Conservation (phyloP, 2,113 vertebrate genomes). For the Eidolon helvum region DNA sequence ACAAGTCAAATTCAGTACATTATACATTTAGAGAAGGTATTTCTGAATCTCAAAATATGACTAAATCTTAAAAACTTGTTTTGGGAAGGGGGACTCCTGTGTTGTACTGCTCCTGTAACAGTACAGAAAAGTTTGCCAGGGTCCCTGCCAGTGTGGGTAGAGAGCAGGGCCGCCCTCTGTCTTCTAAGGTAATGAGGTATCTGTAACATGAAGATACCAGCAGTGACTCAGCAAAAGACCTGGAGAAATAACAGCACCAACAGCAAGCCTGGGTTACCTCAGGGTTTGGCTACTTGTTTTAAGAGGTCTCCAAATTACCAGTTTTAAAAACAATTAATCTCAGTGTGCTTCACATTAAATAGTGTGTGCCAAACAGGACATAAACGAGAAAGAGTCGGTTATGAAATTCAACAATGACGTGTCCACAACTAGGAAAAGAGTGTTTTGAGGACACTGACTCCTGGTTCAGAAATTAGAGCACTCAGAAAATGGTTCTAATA, state of each 20-base stretch:
- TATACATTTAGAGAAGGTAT: background rate
- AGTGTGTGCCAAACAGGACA: background rate
- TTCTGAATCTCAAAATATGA: background rate
- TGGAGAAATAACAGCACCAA: background rate
- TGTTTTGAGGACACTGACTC: too few species aligned
- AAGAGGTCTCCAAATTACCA: background rate
- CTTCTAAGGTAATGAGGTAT: background rate
- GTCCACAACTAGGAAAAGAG: background rate
- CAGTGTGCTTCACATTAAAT: background rate
- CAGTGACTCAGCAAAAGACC: background rate
- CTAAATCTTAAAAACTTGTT: background rate
- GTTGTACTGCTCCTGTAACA: background rate
- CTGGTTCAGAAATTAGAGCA: background rate
- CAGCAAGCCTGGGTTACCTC: background rate
- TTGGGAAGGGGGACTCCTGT: accelerated
- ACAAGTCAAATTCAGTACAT: background rate
- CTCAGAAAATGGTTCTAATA: background rate
- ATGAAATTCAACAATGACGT: background rate
- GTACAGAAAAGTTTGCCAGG: too few species aligned
- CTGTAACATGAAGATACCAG: background rate
- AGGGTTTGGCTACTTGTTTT: background rate
- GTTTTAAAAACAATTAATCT: background rate
- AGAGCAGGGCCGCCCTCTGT: background rate
- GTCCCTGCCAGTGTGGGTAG: too few species aligned
- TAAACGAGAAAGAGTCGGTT: background rate